phyloP scores from a whole-genome alignment of 2,888 invertebrate species.

The Xanthorhoe spadicearia region DNA sequence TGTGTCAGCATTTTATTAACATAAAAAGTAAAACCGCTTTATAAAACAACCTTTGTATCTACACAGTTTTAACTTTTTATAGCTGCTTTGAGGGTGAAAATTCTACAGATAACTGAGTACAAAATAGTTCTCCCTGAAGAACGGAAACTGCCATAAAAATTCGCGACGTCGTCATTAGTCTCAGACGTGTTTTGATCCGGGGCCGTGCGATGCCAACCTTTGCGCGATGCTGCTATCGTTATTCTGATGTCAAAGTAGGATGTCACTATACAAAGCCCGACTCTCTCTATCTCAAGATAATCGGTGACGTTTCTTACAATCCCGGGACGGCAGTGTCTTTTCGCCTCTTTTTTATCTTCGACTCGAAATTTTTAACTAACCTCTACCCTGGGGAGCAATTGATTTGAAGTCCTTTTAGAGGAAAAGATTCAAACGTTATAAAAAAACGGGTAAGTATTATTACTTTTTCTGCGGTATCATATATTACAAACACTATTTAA shows the following conservation, averaged over 20 bases:
- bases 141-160: slow-evolving; percentile 77
- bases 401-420: slow-evolving; percentile 58
- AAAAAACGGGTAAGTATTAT: no score
- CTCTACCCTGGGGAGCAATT: slow-evolving; percentile 54
- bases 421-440: no score
- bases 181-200: slow-evolving; percentile 81
- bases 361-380: slow-evolving; percentile 65
- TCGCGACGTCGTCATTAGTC: slow-evolving; percentile 78
- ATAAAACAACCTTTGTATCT: slow-evolving; percentile 55
- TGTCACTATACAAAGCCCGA: slow-evolving; percentile 41
- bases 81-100: slow-evolving; percentile 65
- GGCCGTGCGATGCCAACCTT: slow-evolving; percentile 57
- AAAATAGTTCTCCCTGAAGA: slow-evolving; percentile 73
- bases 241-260: slow-evolving; percentile 50
- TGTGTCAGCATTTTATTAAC: slow-evolving; percentile 44
- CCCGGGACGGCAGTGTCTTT: slow-evolving; percentile 45
- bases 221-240: slow-evolving; percentile 53
- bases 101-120: slow-evolving; percentile 71
- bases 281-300: slow-evolving; percentile 48
- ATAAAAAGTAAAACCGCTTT: slow-evolving; percentile 51
- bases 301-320: slow-evolving; percentile 55
- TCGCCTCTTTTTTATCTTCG: slow-evolving; percentile 64
- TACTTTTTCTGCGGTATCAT: no score
- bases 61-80: slow-evolving; percentile 70
- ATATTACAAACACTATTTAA: no score